Percentiles rank a stretch among this genome's conserved stretches.
phyloP scores from a whole-genome alignment of 1,140 invertebrate genomes.

The Euura saliciscinereae region DNA sequence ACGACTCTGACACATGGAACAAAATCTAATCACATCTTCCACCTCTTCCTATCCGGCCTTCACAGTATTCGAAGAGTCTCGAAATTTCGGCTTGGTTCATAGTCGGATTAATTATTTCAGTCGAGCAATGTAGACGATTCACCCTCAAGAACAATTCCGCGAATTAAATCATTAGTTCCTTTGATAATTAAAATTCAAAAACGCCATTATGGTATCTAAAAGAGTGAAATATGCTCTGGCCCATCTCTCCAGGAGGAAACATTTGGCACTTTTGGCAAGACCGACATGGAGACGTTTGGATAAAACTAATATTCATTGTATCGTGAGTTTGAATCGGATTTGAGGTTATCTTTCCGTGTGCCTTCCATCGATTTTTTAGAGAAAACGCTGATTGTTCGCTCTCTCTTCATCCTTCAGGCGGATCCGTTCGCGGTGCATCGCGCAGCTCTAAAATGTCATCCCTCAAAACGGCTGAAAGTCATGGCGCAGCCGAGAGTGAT shows the following conservation, averaged over 20 bases:
- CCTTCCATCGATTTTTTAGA: too few species aligned
- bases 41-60: not conserved
- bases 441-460: constrained; percentile 33
- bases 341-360: too few species aligned
- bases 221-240: constrained; percentile 48
- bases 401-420: constrained; percentile 26
- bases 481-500: constrained; percentile 44
- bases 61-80: not conserved
- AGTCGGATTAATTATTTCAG: not conserved
- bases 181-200: not conserved
- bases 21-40: not conserved
- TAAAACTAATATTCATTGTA: constrained; percentile 22
- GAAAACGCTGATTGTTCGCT: not conserved
- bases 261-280: constrained; percentile 39
- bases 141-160: too few species aligned
- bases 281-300: constrained; percentile 44
- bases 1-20: not conserved
- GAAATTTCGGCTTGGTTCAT: not conserved
- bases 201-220: constrained; percentile 36
- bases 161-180: not conserved
- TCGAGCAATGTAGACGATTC: too few species aligned
- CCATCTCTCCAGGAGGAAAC: constrained; percentile 41
- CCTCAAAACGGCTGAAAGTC: constrained; percentile 43
- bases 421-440: constrained; percentile 32
- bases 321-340: not conserved